A percentile compares a stretch with the other conserved stretches of the same genome.
These are phyloP conservation scores for Paelopatides confundens DNA, from an alignment of 53 echinoderm and acorn worm species.

Conservation along the genomic window DNA sequence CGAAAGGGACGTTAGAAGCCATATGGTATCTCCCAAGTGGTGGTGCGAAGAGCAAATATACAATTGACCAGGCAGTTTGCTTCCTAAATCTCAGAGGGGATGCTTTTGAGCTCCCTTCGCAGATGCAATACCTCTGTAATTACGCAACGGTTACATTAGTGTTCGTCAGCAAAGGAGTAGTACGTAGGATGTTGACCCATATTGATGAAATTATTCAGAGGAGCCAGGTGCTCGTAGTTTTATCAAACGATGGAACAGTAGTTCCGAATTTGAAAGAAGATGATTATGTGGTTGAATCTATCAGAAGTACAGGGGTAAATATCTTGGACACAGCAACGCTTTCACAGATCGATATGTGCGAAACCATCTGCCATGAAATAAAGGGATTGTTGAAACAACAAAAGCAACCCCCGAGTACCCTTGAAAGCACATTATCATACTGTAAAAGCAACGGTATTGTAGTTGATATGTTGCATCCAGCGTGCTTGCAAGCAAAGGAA, in stretches of 20 bases:
- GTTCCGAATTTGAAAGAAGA: too few relatives aligned
- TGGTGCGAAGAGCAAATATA: neutral
- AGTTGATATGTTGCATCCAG: neutral
- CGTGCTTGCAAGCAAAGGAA: neutral
- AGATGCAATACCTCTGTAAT: neutral
- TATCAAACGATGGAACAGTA: too few relatives aligned
- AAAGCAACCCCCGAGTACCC: neutral
- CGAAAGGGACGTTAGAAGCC: conserved; percentile 18
- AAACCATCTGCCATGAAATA: too few relatives aligned
- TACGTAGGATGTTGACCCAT: neutral
- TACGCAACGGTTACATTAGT: neutral
- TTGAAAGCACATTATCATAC: neutral
- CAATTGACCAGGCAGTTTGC: neutral
- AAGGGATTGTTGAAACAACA: too few relatives aligned
- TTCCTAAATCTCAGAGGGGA: conserved; percentile 16
- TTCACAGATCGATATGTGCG: too few relatives aligned
- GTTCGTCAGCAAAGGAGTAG: neutral
- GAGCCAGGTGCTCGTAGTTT: too few relatives aligned
- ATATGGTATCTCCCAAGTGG: neutral
- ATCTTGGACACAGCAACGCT: too few relatives aligned
- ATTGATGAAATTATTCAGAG: too few relatives aligned
- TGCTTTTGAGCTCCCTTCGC: neutral
- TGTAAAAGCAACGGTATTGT: neutral
- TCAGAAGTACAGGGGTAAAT: too few relatives aligned
- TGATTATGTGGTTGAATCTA: too few relatives aligned